Evolutionary conservation across 2,113 vertebrate genomes (phyloP).

Genomic region (Seriola dumerili): DNA sequence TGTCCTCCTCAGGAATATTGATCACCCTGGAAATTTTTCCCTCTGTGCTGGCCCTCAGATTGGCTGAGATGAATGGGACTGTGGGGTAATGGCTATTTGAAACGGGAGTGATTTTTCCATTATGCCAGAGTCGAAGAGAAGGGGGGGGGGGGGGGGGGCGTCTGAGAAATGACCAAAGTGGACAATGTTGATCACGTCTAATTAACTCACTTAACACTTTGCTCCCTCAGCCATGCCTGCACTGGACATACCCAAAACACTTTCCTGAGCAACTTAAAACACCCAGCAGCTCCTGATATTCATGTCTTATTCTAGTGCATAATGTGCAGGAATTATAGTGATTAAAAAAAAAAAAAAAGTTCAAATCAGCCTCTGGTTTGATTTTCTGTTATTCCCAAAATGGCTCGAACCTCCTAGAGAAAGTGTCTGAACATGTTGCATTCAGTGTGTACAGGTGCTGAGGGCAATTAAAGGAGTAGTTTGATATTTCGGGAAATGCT

Average conservation of each 20-base stretch:
- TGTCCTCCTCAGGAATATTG: conserved; percentile 36
- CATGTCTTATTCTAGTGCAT: background rate
- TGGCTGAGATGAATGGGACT: conserved; percentile 45
- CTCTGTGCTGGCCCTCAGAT: conserved; percentile 2
- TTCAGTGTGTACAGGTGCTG: too few species aligned
- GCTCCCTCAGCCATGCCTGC: background rate
- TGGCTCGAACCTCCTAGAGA: background rate
- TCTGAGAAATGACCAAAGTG: conserved; percentile 52
- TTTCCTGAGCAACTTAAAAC: background rate
- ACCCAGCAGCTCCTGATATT: background rate
- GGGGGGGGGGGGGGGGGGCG: background rate
- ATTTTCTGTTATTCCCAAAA: background rate
- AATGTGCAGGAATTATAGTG: background rate
- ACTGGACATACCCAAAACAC: background rate
- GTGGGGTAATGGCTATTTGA: conserved; percentile 22
- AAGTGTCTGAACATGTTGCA: background rate
- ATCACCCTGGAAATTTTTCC: conserved; percentile 24
- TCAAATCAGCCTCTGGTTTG: background rate
- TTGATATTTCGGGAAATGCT: background rate
- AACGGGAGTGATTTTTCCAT: conserved; percentile 44
- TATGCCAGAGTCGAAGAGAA: conserved; percentile 34
- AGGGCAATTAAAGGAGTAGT: background rate
- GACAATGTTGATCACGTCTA: conserved; percentile 43
- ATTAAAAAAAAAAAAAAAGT: background rate
- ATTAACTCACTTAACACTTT: conserved; percentile 18